Percentiles rank a stretch among this genome's conserved stretches.
Conservation (phyloP, 2,888 invertebrate genomes). For the Hymenopus coronatus region DNA sequence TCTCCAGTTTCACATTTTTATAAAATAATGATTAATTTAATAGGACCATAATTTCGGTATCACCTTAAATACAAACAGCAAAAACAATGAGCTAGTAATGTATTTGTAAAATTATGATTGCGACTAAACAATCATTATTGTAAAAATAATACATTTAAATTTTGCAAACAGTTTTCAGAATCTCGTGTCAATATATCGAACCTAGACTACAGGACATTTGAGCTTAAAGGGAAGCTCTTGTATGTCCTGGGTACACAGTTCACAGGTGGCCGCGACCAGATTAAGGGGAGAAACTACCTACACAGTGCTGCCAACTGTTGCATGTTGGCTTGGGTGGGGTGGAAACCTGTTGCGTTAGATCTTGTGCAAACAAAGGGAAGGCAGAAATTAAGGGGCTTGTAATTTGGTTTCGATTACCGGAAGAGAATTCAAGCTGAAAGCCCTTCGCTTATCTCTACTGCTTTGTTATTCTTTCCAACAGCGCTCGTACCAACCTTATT, state of each 20-base stretch:
- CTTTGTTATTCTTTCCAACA: background rate
- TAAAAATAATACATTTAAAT: no score
- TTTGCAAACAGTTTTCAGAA: no score
- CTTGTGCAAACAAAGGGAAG: background rate
- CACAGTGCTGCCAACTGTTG: background rate
- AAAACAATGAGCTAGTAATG: no score
- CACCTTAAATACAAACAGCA: no score
- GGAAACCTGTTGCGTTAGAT: background rate
- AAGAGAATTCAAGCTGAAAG: background rate
- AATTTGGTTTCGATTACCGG: background rate
- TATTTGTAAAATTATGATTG: no score
- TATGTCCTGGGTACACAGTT: background rate
- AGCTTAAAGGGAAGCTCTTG: background rate
- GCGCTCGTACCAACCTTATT: no score
- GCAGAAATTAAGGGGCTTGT: background rate
- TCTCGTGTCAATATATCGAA: no score
- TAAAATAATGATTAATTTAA: no score
- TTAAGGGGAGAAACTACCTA: background rate
- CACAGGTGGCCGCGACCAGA: background rate
- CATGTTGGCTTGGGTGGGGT: background rate
- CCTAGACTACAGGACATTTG: background rate
- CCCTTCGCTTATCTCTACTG: background rate
- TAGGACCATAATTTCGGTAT: no score
- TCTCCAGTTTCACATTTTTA: no score
- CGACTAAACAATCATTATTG: no score